Conservation (phyloP, 2,888 invertebrate genomes). For the Leptopilina myrica region DNA sequence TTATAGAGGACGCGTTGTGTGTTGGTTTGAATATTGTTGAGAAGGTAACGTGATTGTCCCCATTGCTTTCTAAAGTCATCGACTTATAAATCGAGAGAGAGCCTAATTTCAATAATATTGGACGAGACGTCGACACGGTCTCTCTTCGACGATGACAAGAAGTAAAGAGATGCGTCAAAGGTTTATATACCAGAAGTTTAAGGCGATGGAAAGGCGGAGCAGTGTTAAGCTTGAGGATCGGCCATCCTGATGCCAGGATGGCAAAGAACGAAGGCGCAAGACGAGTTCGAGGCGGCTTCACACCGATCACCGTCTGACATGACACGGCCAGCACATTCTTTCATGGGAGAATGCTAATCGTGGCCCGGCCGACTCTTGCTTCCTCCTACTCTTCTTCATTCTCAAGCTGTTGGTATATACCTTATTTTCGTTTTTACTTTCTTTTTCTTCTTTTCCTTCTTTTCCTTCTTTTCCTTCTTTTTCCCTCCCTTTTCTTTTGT, state of each 20-base stretch:
- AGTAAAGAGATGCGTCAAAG: conserved; percentile 39
- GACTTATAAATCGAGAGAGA: conserved; percentile 47
- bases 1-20: conserved; percentile 15
- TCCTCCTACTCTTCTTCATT: conserved; percentile 55
- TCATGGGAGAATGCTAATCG: conserved; percentile 72
- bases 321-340: conserved; percentile 72
- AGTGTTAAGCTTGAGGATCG: conserved; percentile 40
- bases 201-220: conserved; percentile 45
- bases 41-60: conserved; percentile 23
- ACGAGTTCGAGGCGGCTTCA: conserved; percentile 67
- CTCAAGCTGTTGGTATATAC: conserved; percentile 36
- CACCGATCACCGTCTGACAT: conserved; percentile 70
- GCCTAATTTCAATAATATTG: conserved; percentile 62
- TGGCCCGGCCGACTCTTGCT: conserved; percentile 66
- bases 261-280: conserved; percentile 50
- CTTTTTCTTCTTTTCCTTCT: not conserved
- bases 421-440: conserved; percentile 32
- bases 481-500: too few species aligned
- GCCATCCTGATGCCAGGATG: conserved; percentile 32
- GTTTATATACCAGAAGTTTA: conserved; percentile 50
- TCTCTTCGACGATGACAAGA: conserved; percentile 37
- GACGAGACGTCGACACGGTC: conserved; percentile 50
- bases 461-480: too few species aligned
- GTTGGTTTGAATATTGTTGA: not conserved
- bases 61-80: conserved; percentile 33